Base-by-base conservation (phyloP, 2,797 vertebrate genomes). In the Netta rufina region DNA sequence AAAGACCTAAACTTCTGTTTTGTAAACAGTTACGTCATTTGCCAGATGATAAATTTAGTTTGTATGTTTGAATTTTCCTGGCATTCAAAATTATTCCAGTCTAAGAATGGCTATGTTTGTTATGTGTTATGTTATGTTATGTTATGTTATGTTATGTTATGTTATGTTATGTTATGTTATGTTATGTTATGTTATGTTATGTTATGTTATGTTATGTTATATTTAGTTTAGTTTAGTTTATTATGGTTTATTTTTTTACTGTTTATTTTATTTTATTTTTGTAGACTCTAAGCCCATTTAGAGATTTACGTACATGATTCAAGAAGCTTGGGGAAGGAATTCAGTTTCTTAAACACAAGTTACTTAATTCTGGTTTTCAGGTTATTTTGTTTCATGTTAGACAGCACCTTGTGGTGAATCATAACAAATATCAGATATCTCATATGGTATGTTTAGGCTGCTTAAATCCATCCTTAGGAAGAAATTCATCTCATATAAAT, bases 401-500 rank as follows among this genome's bases (percentile, higher is more conserved):
- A 70, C 47, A 82, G 25, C 8, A 38, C 10, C 25, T 19, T 74
- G 27, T 71, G 17, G 7, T 65, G 25, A 69, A 73, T 93, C 84
- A 77, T 65, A 69, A 65, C n/a, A 76, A 87, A 89, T 30, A 24
- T 45, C 41, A 65, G 36, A 71, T 57, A 82, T 72, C 32, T 62
- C 57, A 66, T 24, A 53, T 58, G 32, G 39, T 83, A 22, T 41
- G 81, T 73, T 71, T 38, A 87, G 65, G 45, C 25, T 89, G 49
- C n/a, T 73, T 67, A 92, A 90, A 94, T 25, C 25, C 41, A 64
- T 86, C 30, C 27, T 66, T 71, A 45, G 24, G 57, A 94, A 67
- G 30, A 93, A 89, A 89, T 89, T 87, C 64, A 85, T 91, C 61
- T 96, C 60, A 64, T 57, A 80, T 84, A 86, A 81, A 81, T 60